phyloP scores from a whole-genome alignment of 2,113 vertebrate species.

The Hippocampus barbouri region DNA sequence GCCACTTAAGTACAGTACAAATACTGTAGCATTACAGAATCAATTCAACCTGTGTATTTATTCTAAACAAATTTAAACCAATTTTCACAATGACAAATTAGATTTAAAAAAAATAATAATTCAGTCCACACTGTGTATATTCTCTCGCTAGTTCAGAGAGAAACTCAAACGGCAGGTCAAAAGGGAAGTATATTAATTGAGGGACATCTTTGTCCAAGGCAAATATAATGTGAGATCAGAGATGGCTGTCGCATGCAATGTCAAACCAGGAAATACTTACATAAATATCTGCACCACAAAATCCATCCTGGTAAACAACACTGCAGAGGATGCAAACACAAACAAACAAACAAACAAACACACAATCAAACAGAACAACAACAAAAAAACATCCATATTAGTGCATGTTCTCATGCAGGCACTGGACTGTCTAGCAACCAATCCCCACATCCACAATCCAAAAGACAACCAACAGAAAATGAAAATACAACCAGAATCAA shows the following conservation, averaged over 20 bases:
- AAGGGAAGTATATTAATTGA: not conserved
- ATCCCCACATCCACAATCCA: conserved; percentile 67
- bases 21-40: conserved; percentile 27
- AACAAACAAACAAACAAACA: conserved; percentile 85
- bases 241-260: conserved; percentile 67
- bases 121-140: not conserved
- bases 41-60: not conserved
- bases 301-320: conserved; percentile 99
- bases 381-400: conserved; percentile 80
- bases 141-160: not conserved
- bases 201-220: conserved; percentile 6
- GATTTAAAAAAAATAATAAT: too few relatives aligned
- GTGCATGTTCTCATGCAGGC: conserved; percentile 85
- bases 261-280: conserved; percentile 86
- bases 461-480: conserved; percentile 26
- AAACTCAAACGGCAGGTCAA: not conserved
- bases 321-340: conserved; percentile 88
- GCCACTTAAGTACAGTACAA: not conserved
- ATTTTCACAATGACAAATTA: not conserved
- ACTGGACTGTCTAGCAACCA: conserved; percentile 51
- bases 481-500: conserved; percentile 20
- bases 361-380: conserved; percentile 51
- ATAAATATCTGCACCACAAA: conserved; percentile 99
- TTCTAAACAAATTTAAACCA: not conserved
- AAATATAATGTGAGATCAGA: conserved; percentile 23